Conservation (phyloP, 2,113 vertebrate species). For the Pelusios castaneus region DNA sequence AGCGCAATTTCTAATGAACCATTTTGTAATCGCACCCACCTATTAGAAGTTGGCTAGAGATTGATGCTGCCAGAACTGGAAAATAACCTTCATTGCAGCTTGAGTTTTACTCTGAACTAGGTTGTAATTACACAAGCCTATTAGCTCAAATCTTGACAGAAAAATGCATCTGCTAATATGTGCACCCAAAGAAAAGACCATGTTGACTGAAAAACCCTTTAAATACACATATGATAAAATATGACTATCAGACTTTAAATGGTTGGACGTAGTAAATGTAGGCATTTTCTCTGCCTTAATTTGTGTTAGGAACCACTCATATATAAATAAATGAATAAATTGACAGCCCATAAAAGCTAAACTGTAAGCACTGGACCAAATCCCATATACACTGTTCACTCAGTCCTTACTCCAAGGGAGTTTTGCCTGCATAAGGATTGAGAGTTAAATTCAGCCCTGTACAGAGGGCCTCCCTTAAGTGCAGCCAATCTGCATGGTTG, state of each 20-base stretch:
- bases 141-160: not conserved
- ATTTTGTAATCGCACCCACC: not conserved
- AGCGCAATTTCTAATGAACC: not conserved
- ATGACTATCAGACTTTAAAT: not conserved
- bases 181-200: not conserved
- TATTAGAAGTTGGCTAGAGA: not conserved
- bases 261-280: not conserved
- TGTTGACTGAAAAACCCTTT: not conserved
- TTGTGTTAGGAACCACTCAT: conserved; percentile 2
- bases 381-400: not conserved
- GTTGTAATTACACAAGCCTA: not conserved
- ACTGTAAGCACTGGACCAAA: not conserved
- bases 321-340: conserved; percentile 13
- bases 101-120: not conserved
- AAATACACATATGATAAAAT: not conserved
- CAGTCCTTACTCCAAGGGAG: not conserved
- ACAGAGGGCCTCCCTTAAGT: not conserved
- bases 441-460: not conserved
- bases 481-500: not conserved
- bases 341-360: not conserved
- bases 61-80: not conserved
- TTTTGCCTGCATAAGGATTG: not conserved
- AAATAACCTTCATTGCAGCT: not conserved
- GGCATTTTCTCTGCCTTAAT: not conserved
- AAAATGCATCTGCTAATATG: not conserved